Conservation (phyloP, 2,113 vertebrate genomes). For the Salvator merianae region DNA sequence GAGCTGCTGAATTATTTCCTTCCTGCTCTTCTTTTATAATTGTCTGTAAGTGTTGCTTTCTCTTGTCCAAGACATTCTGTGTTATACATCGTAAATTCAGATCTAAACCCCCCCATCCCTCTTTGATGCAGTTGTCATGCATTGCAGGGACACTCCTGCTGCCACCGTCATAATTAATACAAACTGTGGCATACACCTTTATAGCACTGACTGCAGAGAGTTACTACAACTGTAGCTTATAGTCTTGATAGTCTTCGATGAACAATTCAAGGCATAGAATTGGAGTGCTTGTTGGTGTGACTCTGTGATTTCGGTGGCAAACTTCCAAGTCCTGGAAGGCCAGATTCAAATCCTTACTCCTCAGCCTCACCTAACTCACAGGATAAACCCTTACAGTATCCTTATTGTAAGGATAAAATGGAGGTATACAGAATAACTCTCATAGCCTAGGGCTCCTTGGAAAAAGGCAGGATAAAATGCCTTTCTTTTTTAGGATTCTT, state of each 20-base stretch:
- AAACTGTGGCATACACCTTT: not conserved
- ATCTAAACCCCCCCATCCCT: not conserved
- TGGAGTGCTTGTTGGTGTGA: not conserved
- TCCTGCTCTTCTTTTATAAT: not conserved
- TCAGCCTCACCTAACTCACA: too few relatives aligned
- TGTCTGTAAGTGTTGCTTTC: not conserved
- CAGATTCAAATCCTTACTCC: too few relatives aligned
- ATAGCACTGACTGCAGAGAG: not conserved
- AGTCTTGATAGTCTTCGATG: not conserved
- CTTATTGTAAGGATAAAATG: too few relatives aligned
- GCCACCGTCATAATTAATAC: not conserved
- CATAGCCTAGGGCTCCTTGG: too few relatives aligned
- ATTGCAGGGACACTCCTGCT: too few relatives aligned
- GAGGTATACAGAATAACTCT: too few relatives aligned
- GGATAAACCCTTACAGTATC: too few relatives aligned
- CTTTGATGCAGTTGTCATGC: too few relatives aligned
- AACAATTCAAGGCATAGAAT: not conserved
- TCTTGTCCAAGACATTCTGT: not conserved
- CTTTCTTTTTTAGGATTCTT: too few relatives aligned
- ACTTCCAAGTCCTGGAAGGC: too few relatives aligned
- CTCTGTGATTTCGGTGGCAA: too few relatives aligned
- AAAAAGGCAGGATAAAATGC: too few relatives aligned
- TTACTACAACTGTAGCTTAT: not conserved
- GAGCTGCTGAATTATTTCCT: slow-evolving; percentile 29
- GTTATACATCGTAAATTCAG: not conserved